A percentile compares a stretch with the other conserved stretches of the same genome.
phyloP scores from a whole-genome alignment of 1,140 invertebrate genomes.

The Procambarus clarkii region DNA sequence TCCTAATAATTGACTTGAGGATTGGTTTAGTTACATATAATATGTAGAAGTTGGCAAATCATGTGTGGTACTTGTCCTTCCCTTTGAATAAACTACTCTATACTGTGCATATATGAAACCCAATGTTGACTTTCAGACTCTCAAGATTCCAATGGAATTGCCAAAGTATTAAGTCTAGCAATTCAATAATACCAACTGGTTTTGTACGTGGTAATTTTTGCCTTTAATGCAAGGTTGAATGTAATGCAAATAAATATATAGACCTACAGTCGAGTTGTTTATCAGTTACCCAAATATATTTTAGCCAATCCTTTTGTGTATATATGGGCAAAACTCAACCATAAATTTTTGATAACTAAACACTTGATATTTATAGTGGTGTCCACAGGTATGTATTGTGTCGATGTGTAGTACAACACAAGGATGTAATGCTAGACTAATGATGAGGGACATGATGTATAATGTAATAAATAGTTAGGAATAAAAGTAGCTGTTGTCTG shows the following conservation, averaged over 20 bases:
- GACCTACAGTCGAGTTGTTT: neutral
- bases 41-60: neutral
- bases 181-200: neutral
- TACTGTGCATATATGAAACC: neutral
- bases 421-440: too few species aligned
- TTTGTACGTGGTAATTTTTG: neutral
- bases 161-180: neutral
- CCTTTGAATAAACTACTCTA: neutral
- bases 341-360: too few species aligned
- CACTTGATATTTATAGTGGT: too few species aligned
- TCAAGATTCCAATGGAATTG: neutral
- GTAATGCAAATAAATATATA: neutral
- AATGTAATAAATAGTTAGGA: too few species aligned
- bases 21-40: neutral
- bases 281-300: neutral
- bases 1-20: too few species aligned
- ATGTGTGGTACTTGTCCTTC: neutral
- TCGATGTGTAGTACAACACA: too few species aligned
- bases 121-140: neutral
- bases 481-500: too few species aligned
- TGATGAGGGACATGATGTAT: too few species aligned
- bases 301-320: too few species aligned
- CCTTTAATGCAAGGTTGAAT: neutral
- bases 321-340: too few species aligned
- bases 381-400: too few species aligned